Evolutionary conservation across 2,113 vertebrate species (phyloP).

Genomic region (Rhineura floridana): DNA sequence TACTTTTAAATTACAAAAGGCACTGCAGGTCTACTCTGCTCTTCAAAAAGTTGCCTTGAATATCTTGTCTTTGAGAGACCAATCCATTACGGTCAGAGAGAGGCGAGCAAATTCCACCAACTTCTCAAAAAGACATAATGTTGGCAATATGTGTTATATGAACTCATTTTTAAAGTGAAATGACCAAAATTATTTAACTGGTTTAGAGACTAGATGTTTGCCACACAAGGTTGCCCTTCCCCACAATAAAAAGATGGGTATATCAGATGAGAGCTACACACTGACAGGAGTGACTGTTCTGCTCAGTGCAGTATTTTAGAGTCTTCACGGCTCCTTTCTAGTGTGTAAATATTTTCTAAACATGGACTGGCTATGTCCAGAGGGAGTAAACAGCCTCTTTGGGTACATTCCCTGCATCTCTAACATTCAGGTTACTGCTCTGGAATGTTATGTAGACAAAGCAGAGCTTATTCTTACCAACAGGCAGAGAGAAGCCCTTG

Average conservation of each 20-base stretch:
- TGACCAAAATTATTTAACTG: neutral
- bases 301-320: neutral
- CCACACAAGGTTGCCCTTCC: neutral
- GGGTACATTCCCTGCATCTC: slow-evolving; percentile 23
- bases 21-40: neutral
- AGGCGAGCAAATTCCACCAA: neutral
- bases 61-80: neutral
- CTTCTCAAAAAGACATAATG: neutral
- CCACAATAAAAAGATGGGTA: neutral
- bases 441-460: slow-evolving; percentile 35
- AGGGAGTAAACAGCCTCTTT: slow-evolving; percentile 29
- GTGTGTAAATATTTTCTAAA: slow-evolving; percentile 6
- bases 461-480: slow-evolving; percentile 33
- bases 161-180: neutral
- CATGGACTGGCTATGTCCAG: slow-evolving; percentile 8
- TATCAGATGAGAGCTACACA: slow-evolving; percentile 13
- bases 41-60: neutral
- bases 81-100: too few relatives aligned
- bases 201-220: neutral
- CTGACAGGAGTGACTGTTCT: neutral
- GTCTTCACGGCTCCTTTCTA: slow-evolving; percentile 10
- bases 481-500: slow-evolving; percentile 12
- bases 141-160: neutral
- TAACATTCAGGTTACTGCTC: slow-evolving; percentile 37
- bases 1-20: neutral